These are phyloP conservation scores for silkworm (Bombyx mori) DNA, from an alignment of 1,140 invertebrate genomes.

Conservation along the genomic window ASM3026992v2 NC_085128.1:5979501-5980000, in stretches of 20 bases:
- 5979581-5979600: slow-evolving; percentile 9
- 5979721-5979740: not conserved
- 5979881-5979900: slow-evolving; percentile 60
- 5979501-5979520: too few relatives aligned
- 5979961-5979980: slow-evolving; percentile 61
- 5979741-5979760: too few relatives aligned
- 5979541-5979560: too few relatives aligned
- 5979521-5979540: too few relatives aligned
- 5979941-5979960: slow-evolving; percentile 64
- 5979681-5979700: not conserved
- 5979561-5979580: not conserved
- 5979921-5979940: slow-evolving; percentile 64
- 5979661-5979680: slow-evolving; percentile 42
- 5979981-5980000: slow-evolving; percentile 39
- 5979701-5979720: slow-evolving; percentile 1
- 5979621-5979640: slow-evolving; percentile 37
- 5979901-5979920: slow-evolving; percentile 68
- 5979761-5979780: too few relatives aligned
- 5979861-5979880: slow-evolving; percentile 44
- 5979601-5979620: slow-evolving; percentile 28
- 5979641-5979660: slow-evolving; percentile 41
- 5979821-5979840: slow-evolving; percentile 20
- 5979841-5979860: slow-evolving; percentile 35
- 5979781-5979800: too few relatives aligned
- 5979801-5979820: too few relatives aligned